Evolutionary conservation across 2,888 invertebrate species (phyloP).

Genomic region (Nomada flava): DNA sequence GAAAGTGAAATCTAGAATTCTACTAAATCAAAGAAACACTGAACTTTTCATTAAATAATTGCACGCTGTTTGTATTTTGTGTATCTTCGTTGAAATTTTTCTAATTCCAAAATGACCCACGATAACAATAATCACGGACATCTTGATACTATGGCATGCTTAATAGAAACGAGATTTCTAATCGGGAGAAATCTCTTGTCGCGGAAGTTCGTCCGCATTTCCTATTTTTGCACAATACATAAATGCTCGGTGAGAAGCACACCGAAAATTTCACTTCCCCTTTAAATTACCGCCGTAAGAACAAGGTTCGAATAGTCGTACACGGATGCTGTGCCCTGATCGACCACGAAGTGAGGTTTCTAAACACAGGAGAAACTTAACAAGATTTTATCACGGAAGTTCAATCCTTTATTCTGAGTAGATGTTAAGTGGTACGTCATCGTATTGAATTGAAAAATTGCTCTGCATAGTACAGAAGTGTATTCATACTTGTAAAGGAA

Average conservation of each 20-base stretch:
- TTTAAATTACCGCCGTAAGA: slow-evolving; percentile 1
- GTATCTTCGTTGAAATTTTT: not conserved
- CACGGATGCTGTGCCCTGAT: not conserved
- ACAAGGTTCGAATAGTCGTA: not conserved
- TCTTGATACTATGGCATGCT: not conserved
- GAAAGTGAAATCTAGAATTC: too few species aligned
- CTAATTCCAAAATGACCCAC: not conserved
- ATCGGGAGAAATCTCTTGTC: slow-evolving; percentile 30
- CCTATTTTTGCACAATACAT: not conserved
- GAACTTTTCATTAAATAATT: too few species aligned
- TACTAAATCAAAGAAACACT: too few species aligned
- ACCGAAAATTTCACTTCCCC: slow-evolving; percentile 32
- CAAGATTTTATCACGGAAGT: slow-evolving; percentile 52
- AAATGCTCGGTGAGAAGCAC: not conserved
- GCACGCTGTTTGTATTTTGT: too few species aligned
- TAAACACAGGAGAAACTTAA: slow-evolving; percentile 47
- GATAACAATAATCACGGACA: slow-evolving; percentile 5
- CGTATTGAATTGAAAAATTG: not conserved
- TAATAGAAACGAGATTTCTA: not conserved
- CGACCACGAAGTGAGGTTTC: slow-evolving; percentile 46
- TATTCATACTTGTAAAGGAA: too few species aligned
- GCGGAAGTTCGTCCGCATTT: slow-evolving; percentile 9
- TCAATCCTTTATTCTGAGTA: slow-evolving; percentile 34
- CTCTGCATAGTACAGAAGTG: too few species aligned
- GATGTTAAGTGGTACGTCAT: slow-evolving; percentile 47